phyloP scores from a whole-genome alignment of 2,888 invertebrate genomes.

The Rhogogaster chlorosoma region DNA sequence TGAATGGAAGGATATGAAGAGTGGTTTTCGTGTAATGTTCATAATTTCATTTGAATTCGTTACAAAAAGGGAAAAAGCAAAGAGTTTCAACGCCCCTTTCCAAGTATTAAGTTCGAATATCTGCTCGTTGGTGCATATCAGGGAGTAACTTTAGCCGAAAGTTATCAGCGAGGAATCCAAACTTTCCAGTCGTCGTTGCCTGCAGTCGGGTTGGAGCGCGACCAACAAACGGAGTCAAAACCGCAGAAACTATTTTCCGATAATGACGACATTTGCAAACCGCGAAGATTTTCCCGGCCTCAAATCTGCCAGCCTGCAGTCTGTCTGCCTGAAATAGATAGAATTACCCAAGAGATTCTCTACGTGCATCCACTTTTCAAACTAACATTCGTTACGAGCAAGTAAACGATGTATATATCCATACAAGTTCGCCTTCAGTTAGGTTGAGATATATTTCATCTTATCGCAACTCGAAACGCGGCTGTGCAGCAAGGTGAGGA shows the following conservation, averaged over 20 bases:
- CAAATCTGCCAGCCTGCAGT: not conserved
- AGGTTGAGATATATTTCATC: not conserved
- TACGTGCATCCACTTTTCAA: constrained; percentile 19
- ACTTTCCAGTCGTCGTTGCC: constrained; percentile 15
- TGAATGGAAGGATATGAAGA: not conserved
- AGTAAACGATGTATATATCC: not conserved
- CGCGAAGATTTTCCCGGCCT: not conserved
- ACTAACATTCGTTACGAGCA: constrained; percentile 32
- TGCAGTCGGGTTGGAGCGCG: constrained; percentile 18
- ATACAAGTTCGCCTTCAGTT: constrained; percentile 17
- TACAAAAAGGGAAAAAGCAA: not conserved
- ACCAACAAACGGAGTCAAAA: constrained; percentile 56
- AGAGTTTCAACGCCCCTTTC: not conserved
- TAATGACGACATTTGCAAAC: constrained; percentile 68
- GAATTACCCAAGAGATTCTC: not conserved
- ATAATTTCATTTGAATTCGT: not conserved
- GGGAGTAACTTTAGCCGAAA: constrained; percentile 1
- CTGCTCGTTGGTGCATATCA: not conserved
- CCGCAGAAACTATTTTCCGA: constrained; percentile 73
- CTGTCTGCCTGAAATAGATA: not conserved
- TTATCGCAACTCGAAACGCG: not conserved
- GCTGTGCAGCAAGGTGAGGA: not conserved
- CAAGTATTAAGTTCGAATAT: not conserved
- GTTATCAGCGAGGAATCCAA: not conserved
- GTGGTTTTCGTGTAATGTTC: not conserved